A percentile compares a stretch with the other conserved stretches of the same genome.
phyloP scores from a whole-genome alignment of 2,797 vertebrate species.

The Urophycis tenuis region DNA sequence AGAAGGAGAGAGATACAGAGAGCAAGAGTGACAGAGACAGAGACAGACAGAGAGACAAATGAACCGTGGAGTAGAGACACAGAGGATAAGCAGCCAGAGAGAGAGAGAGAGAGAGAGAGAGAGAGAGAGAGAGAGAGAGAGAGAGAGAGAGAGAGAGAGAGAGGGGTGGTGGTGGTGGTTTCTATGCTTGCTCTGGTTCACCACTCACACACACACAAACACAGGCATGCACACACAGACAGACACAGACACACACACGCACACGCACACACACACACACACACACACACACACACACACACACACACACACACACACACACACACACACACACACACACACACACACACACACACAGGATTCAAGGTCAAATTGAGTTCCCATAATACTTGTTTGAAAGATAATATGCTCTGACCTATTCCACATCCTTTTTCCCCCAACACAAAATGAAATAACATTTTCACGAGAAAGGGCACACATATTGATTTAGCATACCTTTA shows the following conservation, averaged over 20 bases:
- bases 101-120: conserved; percentile 5
- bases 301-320: background rate
- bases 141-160: no score
- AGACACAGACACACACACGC: no score
- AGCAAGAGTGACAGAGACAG: background rate
- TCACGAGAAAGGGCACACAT: background rate
- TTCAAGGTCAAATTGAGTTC: background rate
- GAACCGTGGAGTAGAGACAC: no score
- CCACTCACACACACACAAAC: no score
- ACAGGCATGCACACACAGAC: no score
- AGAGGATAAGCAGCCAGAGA: no score
- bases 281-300: background rate
- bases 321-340: conserved; percentile 5
- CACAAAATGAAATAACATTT: background rate
- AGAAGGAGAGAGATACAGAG: conserved; percentile 2
- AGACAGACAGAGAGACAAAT: no score
- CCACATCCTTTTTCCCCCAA: background rate
- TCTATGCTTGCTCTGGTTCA: no score
- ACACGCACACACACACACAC: no score
- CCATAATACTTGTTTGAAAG: background rate
- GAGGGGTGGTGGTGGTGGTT: no score
- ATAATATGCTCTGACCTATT: no score
- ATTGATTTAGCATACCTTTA: background rate
- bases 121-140: background rate
- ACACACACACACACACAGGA: background rate